phyloP scores from a whole-genome alignment of 2,113 vertebrate species.

The Thalassarche chlororhynchos region DNA sequence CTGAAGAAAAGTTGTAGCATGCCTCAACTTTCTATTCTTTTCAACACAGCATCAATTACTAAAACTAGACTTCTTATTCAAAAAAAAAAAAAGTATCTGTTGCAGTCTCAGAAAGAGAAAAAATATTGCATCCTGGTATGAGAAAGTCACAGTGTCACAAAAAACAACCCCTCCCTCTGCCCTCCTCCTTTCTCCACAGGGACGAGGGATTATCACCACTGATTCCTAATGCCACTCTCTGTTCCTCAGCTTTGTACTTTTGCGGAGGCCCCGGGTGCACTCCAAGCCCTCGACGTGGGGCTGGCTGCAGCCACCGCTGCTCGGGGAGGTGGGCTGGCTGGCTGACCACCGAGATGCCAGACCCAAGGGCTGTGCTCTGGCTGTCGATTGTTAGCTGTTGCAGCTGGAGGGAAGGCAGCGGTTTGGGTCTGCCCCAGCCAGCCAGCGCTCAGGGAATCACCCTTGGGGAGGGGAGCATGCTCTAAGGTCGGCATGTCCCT shows the following conservation, averaged over 20 bases:
- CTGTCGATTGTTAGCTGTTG: background rate
- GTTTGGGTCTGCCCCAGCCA: background rate
- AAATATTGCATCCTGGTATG: background rate
- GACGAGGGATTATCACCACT: background rate
- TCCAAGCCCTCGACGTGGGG: rapidly evolving
- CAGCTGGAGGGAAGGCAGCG: background rate
- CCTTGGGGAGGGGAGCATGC: background rate
- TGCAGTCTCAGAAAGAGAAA: background rate
- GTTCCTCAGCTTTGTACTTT: background rate
- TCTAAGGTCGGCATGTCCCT: background rate
- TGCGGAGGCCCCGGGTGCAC: background rate
- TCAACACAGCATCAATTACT: background rate
- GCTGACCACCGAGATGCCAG: rapidly evolving
- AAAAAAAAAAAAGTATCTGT: background rate
- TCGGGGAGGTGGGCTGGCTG: background rate
- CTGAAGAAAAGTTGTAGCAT: constrained; percentile 31
- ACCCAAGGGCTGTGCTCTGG: background rate
- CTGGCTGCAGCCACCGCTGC: background rate
- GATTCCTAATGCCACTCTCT: background rate
- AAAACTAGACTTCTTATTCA: background rate
- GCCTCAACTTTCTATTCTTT: constrained; percentile 13
- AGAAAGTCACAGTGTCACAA: background rate
- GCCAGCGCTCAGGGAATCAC: rapidly evolving
- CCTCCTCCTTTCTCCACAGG: background rate
- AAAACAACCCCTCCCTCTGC: background rate